These are phyloP conservation scores for Meganola albula DNA, from an alignment of 2,888 invertebrate genomes.

Conservation along the genomic window DNA sequence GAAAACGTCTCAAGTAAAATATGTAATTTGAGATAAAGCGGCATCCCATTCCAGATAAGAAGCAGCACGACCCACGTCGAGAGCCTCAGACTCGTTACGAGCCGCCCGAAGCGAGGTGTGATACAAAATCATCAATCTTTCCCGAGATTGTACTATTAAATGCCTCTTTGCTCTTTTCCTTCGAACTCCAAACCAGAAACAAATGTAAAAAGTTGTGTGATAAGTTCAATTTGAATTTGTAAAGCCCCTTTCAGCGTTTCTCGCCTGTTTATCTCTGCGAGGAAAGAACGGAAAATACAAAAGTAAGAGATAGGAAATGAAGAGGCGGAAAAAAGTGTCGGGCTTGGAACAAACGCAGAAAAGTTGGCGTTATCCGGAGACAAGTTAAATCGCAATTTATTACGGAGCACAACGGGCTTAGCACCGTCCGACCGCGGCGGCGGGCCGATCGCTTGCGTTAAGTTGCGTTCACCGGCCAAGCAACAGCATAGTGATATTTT, in stretches of 20 bases:
- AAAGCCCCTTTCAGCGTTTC: slow-evolving; percentile 78
- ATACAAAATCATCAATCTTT: slow-evolving; percentile 78
- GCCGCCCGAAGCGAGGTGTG: slow-evolving; percentile 77
- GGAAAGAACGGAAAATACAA: slow-evolving; percentile 75
- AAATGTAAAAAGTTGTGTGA: slow-evolving; percentile 79
- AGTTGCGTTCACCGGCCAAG: too few species aligned
- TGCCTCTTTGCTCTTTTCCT: slow-evolving; percentile 75
- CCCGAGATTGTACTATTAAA: slow-evolving; percentile 77
- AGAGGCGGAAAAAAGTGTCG: slow-evolving; percentile 78
- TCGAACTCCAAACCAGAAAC: slow-evolving; percentile 76
- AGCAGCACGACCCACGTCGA: slow-evolving; percentile 72
- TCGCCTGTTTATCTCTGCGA: slow-evolving; percentile 76
- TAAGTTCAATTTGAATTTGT: slow-evolving; percentile 79
- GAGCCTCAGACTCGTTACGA: slow-evolving; percentile 73
- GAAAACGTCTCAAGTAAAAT: slow-evolving; percentile 71
- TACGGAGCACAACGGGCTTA: slow-evolving; percentile 72
- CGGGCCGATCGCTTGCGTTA: too few species aligned
- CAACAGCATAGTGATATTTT: too few species aligned
- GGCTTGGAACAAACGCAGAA: slow-evolving; percentile 74
- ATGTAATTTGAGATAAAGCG: slow-evolving; percentile 77
- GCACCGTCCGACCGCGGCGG: slow-evolving; percentile 37
- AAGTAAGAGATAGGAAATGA: slow-evolving; percentile 79
- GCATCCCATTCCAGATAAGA: slow-evolving; percentile 75
- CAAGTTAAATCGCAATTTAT: slow-evolving; percentile 78
- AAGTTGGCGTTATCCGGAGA: slow-evolving; percentile 77